A percentile compares a stretch with the other conserved stretches of the same genome.
phyloP scores from a whole-genome alignment of 2,888 invertebrate genomes.

The Apeira syringaria region DNA sequence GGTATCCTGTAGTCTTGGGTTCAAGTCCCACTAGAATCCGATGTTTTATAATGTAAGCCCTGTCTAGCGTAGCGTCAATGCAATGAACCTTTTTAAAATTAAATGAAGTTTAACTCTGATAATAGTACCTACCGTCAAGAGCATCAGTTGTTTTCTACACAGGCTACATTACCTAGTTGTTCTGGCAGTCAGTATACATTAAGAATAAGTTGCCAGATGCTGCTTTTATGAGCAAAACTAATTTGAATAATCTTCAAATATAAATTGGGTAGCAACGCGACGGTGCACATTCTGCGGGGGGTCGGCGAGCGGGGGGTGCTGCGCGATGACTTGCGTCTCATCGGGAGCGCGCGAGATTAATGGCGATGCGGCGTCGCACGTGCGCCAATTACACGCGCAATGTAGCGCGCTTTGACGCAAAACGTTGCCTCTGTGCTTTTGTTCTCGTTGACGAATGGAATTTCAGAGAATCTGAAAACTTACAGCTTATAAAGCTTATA shows the following conservation, averaged over 20 bases:
- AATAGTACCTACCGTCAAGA: too few species aligned
- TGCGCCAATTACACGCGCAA: conserved; percentile 79
- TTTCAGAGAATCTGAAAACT: too few species aligned
- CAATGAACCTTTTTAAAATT: too few species aligned
- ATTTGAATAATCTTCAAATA: conserved; percentile 25
- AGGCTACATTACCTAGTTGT: neutral
- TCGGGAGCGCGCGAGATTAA: conserved; percentile 80
- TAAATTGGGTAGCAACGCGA: conserved; percentile 29
- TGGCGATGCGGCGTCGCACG: conserved; percentile 66
- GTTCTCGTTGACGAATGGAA: neutral
- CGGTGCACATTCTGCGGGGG: conserved; percentile 28
- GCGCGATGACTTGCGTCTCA: conserved; percentile 76
- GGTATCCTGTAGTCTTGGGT: too few species aligned
- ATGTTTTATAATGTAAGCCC: too few species aligned
- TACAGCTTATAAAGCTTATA: too few species aligned
- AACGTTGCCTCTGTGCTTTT: conserved; percentile 7
- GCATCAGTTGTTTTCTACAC: neutral
- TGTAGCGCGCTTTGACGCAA: conserved; percentile 46
- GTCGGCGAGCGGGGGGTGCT: conserved; percentile 17
- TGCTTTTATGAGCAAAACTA: conserved; percentile 13
- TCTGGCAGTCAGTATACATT: neutral
- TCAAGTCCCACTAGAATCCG: too few species aligned
- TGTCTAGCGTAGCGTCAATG: too few species aligned
- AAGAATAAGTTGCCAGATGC: conserved; percentile 1
- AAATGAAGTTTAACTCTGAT: too few species aligned